phyloP scores from a whole-genome alignment of 2,113 vertebrate genomes.

The Chinchilla lanigera region DNA sequence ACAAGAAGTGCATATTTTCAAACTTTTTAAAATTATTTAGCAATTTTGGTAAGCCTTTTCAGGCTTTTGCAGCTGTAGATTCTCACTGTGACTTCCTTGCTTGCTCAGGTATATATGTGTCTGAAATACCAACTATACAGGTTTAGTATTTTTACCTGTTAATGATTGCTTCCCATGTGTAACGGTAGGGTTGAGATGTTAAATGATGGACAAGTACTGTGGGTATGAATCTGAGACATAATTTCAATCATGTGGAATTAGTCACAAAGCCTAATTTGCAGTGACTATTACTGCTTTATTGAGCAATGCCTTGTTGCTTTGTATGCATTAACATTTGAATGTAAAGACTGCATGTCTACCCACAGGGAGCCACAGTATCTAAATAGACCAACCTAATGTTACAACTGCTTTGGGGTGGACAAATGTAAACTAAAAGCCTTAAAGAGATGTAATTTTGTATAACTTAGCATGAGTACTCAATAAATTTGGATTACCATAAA shows the following conservation, averaged over 20 bases:
- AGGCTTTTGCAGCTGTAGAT: slow-evolving; percentile 93
- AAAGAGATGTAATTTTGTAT: background rate
- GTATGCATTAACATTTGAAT: background rate
- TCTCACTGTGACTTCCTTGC: slow-evolving; percentile 92
- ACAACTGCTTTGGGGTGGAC: background rate
- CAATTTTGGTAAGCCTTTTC: slow-evolving; percentile 92
- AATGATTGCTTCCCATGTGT: slow-evolving; percentile 93
- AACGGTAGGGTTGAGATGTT: slow-evolving; percentile 92
- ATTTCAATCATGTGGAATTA: slow-evolving; percentile 80
- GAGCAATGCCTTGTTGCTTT: background rate
- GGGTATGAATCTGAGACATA: slow-evolving; percentile 92
- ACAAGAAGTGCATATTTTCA: slow-evolving; percentile 95
- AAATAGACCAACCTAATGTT: background rate
- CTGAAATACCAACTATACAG: slow-evolving; percentile 93
- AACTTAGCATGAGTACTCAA: background rate
- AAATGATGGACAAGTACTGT: slow-evolving; percentile 92
- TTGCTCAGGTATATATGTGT: slow-evolving; percentile 94
- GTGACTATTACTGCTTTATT: background rate
- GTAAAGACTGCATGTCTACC: background rate
- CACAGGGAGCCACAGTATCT: background rate
- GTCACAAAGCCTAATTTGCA: background rate
- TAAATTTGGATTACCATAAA: background rate
- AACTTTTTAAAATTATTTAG: slow-evolving; percentile 93
- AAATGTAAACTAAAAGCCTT: background rate
- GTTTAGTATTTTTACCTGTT: slow-evolving; percentile 91